Percentiles rank a stretch among this genome's conserved stretches.
Conservation (phyloP, 1,140 invertebrate genomes). For the Drosophila melanogaster region Release_6_plus_ISO1_MT NT_033779.5:12971001-12971500, state of each 20-base stretch:
- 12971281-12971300: not conserved
- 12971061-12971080: constrained; percentile 37
- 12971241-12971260: constrained; percentile 13
- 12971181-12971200: constrained; percentile 70
- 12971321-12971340: constrained; percentile 16
- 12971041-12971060: not conserved
- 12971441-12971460: no score
- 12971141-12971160: constrained; percentile 57
- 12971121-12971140: constrained; percentile 81
- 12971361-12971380: constrained; percentile 30
- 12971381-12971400: constrained; percentile 11
- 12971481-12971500: no score
- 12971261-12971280: constrained; percentile 72
- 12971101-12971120: constrained; percentile 57
- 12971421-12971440: no score
- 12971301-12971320: not conserved
- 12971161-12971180: constrained; percentile 50
- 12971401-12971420: not conserved
- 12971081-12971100: constrained; percentile 66
- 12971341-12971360: constrained; percentile 72
- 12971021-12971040: not conserved
- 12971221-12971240: not conserved
- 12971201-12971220: constrained; percentile 33
- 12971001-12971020: not conserved
- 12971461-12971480: not conserved